These are phyloP conservation scores for Bovichtus variegatus DNA, from an alignment of 2,797 vertebrate genomes.

Conservation along the genomic window DNA sequence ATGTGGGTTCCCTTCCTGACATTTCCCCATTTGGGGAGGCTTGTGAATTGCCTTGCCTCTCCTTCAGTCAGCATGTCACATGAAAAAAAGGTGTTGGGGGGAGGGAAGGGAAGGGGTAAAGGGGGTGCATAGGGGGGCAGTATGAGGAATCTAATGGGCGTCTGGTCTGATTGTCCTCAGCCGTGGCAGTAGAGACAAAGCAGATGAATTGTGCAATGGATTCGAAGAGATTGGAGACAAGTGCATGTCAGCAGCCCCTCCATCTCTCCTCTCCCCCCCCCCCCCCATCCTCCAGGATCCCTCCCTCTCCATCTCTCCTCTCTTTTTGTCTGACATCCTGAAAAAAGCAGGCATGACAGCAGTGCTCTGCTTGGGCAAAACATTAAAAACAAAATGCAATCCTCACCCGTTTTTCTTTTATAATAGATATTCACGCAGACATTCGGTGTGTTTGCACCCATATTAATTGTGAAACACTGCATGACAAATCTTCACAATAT, in stretches of 20 bases:
- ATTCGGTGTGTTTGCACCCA: conserved; percentile 62
- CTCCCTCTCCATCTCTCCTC: conserved; percentile 82
- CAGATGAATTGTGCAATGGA: conserved; percentile 99
- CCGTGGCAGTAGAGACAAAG: conserved; percentile 99
- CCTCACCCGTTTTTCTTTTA: conserved; percentile 79
- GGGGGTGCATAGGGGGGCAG: conserved; percentile 77
- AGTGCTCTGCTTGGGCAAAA: conserved; percentile 86
- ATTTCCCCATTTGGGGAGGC: conserved; percentile 99
- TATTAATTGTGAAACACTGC: conserved; percentile 80
- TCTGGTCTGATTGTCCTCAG: conserved; percentile 99
- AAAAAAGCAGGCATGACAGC: conserved; percentile 86
- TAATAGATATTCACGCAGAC: conserved; percentile 78
- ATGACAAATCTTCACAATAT: conserved; percentile 72
- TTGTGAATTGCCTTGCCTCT: conserved; percentile 98
- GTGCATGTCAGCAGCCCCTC: conserved; percentile 93
- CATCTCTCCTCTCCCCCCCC: conserved; percentile 76
- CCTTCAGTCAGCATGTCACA: conserved; percentile 98
- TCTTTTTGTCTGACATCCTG: conserved; percentile 87
- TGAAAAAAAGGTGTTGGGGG: conserved; percentile 86
- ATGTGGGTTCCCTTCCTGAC: conserved; percentile 98
- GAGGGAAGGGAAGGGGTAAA: conserved; percentile 34
- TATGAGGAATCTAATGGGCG: conserved; percentile 99
- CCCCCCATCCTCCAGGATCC: conserved; percentile 79
- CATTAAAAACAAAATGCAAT: conserved; percentile 86
- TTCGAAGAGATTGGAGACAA: conserved; percentile 99